These are phyloP conservation scores for Emberiza fucata DNA, from an alignment of 2,113 vertebrate genomes.

Conservation along the genomic window DNA sequence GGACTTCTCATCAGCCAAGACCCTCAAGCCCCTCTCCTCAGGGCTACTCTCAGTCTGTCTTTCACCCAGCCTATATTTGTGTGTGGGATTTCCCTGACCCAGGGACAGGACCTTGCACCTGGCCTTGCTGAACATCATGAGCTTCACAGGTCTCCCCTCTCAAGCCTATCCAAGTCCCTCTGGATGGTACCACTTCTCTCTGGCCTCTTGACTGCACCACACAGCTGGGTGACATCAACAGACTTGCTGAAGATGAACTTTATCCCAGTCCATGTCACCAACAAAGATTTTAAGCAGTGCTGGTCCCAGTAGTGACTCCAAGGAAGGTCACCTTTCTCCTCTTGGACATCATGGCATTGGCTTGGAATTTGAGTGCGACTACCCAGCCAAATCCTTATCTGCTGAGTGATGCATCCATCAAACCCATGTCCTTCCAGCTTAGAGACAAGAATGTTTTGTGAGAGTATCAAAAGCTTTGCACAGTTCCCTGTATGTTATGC, in stretches of 20 bases:
- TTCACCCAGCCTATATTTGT: neutral
- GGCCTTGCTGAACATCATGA: neutral
- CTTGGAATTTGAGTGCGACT: rapidly evolving
- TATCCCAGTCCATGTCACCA: neutral
- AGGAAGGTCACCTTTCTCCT: neutral
- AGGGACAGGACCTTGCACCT: neutral
- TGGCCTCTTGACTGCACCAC: neutral
- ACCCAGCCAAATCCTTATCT: neutral
- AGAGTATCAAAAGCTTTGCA: neutral
- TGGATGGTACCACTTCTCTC: neutral
- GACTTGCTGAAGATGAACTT: neutral
- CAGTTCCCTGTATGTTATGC: neutral
- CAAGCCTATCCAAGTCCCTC: neutral
- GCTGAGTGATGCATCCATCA: neutral
- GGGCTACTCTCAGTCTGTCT: neutral
- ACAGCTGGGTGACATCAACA: neutral
- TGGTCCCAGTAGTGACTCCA: neutral
- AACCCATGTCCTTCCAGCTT: neutral
- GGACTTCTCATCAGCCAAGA: neutral
- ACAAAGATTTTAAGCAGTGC: neutral
- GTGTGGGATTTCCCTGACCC: neutral
- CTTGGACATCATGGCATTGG: neutral
- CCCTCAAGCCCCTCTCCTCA: neutral
- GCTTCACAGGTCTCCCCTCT: neutral
- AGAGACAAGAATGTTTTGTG: neutral